Conservation (phyloP, 2,888 invertebrate species). For the Eupithecia insigniata region DNA sequence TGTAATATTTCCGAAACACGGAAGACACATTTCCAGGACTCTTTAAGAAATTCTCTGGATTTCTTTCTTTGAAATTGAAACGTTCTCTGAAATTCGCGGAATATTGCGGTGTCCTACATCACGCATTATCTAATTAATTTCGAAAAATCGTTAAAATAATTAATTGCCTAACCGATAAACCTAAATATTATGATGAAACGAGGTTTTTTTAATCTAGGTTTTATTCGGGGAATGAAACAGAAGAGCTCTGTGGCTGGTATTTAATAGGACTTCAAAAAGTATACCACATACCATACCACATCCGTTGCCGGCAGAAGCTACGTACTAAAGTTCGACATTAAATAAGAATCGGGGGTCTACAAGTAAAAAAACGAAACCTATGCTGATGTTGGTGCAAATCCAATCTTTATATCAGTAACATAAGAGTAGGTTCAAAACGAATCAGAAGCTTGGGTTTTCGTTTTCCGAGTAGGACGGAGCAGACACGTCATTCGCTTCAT, state of each 20-base stretch:
- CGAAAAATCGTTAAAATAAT: constrained; percentile 36
- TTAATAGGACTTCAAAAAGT: constrained; percentile 22
- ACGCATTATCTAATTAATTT: constrained; percentile 34
- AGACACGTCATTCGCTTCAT: neutral
- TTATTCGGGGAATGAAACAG: constrained; percentile 37
- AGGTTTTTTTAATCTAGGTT: constrained; percentile 26
- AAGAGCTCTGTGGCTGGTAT: constrained; percentile 22
- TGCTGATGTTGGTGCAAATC: too few relatives aligned
- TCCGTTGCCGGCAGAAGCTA: constrained; percentile 25
- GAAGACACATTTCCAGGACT: constrained; percentile 10
- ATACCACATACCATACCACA: constrained; percentile 21
- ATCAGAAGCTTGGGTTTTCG: neutral
- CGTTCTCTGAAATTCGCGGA: constrained; percentile 17
- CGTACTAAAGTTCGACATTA: constrained; percentile 7
- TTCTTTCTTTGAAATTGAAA: constrained; percentile 16
- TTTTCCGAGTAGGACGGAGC: neutral
- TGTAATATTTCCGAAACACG: constrained; percentile 29
- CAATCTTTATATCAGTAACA: neutral
- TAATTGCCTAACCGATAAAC: constrained; percentile 50
- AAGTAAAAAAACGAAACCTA: neutral
- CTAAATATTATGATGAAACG: constrained; percentile 48
- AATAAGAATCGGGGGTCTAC: neutral
- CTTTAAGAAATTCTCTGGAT: constrained; percentile 13
- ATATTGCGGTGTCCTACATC: constrained; percentile 20
- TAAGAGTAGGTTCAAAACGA: neutral